Percentiles rank a stretch among this genome's conserved stretches.
These are phyloP conservation scores for Turnix velox DNA, from an alignment of 2,113 vertebrate species.

Conservation along the genomic window DNA sequence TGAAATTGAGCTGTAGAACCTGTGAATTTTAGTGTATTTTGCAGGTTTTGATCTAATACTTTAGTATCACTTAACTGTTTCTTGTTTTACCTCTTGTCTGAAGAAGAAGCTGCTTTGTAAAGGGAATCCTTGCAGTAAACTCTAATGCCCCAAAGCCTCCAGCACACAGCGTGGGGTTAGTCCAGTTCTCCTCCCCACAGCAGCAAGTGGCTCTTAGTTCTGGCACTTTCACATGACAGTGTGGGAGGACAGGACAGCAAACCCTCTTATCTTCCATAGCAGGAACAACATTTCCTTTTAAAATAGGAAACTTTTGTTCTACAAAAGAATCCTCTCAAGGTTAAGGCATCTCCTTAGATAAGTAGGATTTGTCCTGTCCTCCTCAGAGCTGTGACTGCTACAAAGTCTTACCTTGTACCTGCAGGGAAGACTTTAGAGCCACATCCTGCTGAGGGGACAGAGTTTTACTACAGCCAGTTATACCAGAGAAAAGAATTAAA, in stretches of 20 bases:
- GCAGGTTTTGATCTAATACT: not conserved
- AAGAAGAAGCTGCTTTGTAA: not conserved
- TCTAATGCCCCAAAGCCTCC: not conserved
- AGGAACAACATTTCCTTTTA: not conserved
- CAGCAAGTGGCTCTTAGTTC: not conserved
- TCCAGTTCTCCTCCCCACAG: not conserved
- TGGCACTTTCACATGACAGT: not conserved
- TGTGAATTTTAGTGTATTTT: not conserved
- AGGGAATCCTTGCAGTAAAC: not conserved
- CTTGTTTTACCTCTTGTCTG: not conserved
- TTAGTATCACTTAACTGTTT: not conserved
- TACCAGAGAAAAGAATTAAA: not conserved
- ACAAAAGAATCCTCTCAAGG: not conserved
- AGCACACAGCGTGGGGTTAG: not conserved
- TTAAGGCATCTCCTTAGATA: not conserved
- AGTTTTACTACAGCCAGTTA: conserved; percentile 36
- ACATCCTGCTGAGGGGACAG: not conserved
- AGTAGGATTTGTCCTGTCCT: not conserved
- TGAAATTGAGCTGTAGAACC: not conserved
- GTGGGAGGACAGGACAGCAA: not conserved
- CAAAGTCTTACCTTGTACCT: conserved; percentile 13
- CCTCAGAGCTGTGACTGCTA: not conserved
- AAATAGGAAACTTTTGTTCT: not conserved
- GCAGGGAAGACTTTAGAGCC: conserved; percentile 42
- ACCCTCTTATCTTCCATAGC: not conserved